Evolutionary conservation across 2,888 invertebrate species (phyloP).

Genomic region (Caenorhabditis sinica): DNA sequence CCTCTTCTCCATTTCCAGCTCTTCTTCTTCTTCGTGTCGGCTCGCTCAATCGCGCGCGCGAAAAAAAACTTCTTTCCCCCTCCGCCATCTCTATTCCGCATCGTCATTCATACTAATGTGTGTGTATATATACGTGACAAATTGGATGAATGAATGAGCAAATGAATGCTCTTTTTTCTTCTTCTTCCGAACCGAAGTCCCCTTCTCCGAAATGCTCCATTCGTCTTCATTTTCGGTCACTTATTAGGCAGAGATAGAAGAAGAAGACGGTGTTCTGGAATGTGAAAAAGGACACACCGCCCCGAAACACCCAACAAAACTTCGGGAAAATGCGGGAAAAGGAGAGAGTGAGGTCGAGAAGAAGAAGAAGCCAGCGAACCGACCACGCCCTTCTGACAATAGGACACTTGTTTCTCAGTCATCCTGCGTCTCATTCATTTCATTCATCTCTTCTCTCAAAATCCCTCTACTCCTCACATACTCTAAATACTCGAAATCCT

Average conservation of each 20-base stretch:
- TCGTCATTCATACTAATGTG: conserved; percentile 64
- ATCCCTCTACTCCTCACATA: conserved; percentile 8
- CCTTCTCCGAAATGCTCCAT: conserved; percentile 10
- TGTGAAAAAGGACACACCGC: conserved; percentile 44
- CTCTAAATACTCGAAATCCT: conserved; percentile 37
- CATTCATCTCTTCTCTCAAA: conserved; percentile 29
- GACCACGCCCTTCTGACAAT: conserved; percentile 64
- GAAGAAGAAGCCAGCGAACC: conserved; percentile 51
- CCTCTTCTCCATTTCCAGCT: conserved; percentile 34
- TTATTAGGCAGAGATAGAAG: conserved; percentile 12
- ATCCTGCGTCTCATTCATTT: conserved; percentile 38
- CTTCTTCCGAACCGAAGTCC: not conserved
- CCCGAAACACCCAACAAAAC: conserved; percentile 54
- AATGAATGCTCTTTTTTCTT: conserved; percentile 52
- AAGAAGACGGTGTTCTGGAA: conserved; percentile 47
- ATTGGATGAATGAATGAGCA: conserved; percentile 64
- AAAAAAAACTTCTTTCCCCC: conserved; percentile 23
- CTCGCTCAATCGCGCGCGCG: conserved; percentile 39
- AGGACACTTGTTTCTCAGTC: conserved; percentile 60
- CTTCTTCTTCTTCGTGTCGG: conserved; percentile 24
- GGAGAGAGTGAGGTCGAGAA: conserved; percentile 21
- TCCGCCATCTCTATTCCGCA: conserved; percentile 34
- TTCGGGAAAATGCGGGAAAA: conserved; percentile 26
- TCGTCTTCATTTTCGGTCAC: conserved; percentile 47
- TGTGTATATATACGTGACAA: conserved; percentile 63